Percentiles rank a stretch among this genome's conserved stretches.
phyloP scores from a whole-genome alignment of 2,888 invertebrate genomes.

The Hirtodrosophila cameraria region DNA sequence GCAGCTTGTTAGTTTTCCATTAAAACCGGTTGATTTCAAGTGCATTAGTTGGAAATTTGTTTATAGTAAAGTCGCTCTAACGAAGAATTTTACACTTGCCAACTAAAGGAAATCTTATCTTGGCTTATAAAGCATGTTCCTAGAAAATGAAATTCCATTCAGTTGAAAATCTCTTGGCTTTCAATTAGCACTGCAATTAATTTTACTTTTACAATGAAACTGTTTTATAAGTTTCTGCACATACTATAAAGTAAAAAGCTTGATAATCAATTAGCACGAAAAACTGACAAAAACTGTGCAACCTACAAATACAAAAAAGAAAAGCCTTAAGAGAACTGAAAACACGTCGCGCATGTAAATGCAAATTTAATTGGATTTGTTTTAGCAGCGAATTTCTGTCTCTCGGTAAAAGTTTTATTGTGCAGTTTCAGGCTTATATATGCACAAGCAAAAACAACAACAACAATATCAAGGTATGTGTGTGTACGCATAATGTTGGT shows the following conservation, averaged over 20 bases:
- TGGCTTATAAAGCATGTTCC: too few relatives aligned
- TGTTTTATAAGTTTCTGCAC: background rate
- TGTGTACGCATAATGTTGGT: conserved; percentile 12
- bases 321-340: conserved; percentile 1
- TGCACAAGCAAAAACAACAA: background rate
- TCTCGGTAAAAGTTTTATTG: conserved; percentile 28
- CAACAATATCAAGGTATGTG: background rate
- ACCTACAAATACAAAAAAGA: conserved; percentile 11
- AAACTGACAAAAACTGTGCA: conserved; percentile 9
- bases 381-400: conserved; percentile 26
- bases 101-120: too few relatives aligned
- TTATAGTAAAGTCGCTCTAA: too few relatives aligned
- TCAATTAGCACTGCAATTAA: conserved; percentile 15
- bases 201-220: conserved; percentile 14
- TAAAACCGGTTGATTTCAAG: too few relatives aligned
- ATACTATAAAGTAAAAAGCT: too few relatives aligned
- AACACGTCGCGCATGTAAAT: conserved; percentile 33
- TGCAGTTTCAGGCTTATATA: background rate
- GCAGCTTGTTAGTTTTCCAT: too few relatives aligned
- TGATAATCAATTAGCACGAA: too few relatives aligned
- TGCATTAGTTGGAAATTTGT: too few relatives aligned
- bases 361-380: conserved; percentile 60
- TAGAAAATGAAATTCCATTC: too few relatives aligned
- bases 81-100: too few relatives aligned
- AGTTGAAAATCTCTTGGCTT: too few relatives aligned